These are phyloP conservation scores for Andrena dorsata DNA, from an alignment of 2,888 invertebrate genomes.

Conservation along the genomic window DNA sequence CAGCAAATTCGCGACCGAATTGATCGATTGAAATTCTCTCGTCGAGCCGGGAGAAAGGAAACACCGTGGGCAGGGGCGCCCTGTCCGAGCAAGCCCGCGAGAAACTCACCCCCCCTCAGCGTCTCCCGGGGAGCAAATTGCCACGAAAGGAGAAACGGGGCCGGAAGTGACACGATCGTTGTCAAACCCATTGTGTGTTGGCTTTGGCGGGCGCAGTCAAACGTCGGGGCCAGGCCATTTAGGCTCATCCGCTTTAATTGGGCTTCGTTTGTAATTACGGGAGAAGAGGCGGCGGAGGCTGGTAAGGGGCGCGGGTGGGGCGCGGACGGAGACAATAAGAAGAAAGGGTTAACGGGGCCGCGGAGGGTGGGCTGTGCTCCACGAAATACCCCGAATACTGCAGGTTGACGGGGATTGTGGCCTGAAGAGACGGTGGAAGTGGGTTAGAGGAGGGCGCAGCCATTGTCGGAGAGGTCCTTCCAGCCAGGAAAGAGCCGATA, in stretches of 20 bases:
- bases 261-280: conserved; percentile 72
- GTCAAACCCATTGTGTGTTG: conserved; percentile 48
- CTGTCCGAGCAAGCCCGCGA: no score
- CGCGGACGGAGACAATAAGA: conserved; percentile 61
- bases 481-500: conserved; percentile 47
- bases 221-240: conserved; percentile 64
- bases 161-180: conserved; percentile 53
- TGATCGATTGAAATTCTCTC: no score
- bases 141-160: conserved; percentile 36
- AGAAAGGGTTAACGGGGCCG: conserved; percentile 29
- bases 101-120: conserved; percentile 14
- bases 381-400: conserved; percentile 54
- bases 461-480: conserved; percentile 56
- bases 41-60: no score
- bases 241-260: conserved; percentile 74
- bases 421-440: conserved; percentile 59
- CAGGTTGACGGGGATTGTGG: conserved; percentile 54
- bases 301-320: conserved; percentile 21
- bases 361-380: conserved; percentile 15
- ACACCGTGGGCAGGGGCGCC: no score
- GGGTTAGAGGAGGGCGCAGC: conserved; percentile 53
- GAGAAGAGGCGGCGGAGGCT: conserved; percentile 35
- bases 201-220: conserved; percentile 52
- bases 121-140: conserved; percentile 29
- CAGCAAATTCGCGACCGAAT: no score